Base-by-base conservation (phyloP, 1,140 invertebrate species). In the Wiebesia pumilae region DNA sequence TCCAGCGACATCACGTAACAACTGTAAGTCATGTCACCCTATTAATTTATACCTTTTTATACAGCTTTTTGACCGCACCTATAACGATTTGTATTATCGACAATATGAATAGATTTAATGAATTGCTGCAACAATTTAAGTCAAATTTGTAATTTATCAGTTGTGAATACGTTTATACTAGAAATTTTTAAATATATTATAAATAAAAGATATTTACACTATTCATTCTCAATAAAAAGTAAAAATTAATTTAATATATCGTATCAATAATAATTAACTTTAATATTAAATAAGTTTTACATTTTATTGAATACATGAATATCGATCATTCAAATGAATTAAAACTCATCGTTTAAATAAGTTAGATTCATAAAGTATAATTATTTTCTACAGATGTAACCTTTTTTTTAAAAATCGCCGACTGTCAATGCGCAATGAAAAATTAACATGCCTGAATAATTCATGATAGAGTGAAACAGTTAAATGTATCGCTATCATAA, bases 1-100 rank as follows among this genome's bases (percentile, higher is more conserved):
- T 38, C 92, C 93, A 58, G 91, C 93, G 35, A 92, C 94, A 58
- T 92, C 92, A n/a, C 93, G 93, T 85, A 94, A 94, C 89, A 94
- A 94, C 89, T 94, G 93, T 94, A 88, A 93, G 93, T 93, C 79
- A 19, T 40, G 35, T 65, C 24, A 33, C 43, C 58, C 6, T 47
- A 47, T n/a, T 47, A 14, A 7, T 47, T 7, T 6, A 47, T 47
- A 7, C 14, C 43, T 47, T 47, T 47, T 47, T 47, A 6, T 47
- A 47, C 43, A 7, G 6, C 43, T 47, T 14, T 47, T 7, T 6
- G 14, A 7, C 14, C 43, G n/a, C n/a, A n/a, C n/a, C n/a, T n/a
- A n/a, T n/a, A n/a, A n/a, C n/a, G n/a, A n/a, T n/a, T n/a, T n/a
- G n/a, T n/a, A n/a, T n/a, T n/a, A n/a, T n/a, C n/a, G n/a, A n/a